These are phyloP conservation scores for Tetramorium parvispinum DNA, from an alignment of 1,140 invertebrate genomes.

Conservation along the genomic window DNA sequence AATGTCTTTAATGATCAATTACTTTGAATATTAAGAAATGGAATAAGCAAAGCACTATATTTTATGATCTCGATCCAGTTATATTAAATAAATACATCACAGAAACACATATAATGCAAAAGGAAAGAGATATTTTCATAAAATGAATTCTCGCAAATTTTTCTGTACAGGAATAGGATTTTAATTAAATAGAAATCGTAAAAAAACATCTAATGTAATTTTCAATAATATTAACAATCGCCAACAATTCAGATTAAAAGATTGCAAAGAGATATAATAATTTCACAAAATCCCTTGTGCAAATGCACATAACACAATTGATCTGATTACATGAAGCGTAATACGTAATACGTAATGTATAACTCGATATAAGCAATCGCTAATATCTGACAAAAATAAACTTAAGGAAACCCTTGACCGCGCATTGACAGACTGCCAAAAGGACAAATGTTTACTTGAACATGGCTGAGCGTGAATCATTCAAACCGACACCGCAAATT, in stretches of 20 bases:
- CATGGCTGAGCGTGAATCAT: not conserved
- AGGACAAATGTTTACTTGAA: conserved; percentile 18
- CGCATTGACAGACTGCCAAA: conserved; percentile 6
- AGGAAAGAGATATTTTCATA: not conserved
- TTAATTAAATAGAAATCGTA: not conserved
- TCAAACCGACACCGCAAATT: not conserved
- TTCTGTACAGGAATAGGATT: not conserved
- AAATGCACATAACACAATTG: not conserved
- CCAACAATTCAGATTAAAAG: not conserved
- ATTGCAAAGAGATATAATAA: not conserved
- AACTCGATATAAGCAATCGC: not conserved
- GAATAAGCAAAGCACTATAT: not conserved
- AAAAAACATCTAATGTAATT: not conserved
- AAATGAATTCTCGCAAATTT: not conserved
- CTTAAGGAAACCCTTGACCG: not conserved
- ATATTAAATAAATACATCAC: not conserved
- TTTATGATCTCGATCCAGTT: not conserved
- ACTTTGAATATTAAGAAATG: not conserved
- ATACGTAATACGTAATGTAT: not conserved
- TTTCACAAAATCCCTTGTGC: too few species aligned
- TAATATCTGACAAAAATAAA: not conserved
- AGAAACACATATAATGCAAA: not conserved
- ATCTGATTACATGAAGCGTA: not conserved
- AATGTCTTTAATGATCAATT: conserved; percentile 15
- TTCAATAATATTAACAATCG: not conserved